Conservation (phyloP, 1,140 invertebrate genomes). For the Anastatus disparis region DNA sequence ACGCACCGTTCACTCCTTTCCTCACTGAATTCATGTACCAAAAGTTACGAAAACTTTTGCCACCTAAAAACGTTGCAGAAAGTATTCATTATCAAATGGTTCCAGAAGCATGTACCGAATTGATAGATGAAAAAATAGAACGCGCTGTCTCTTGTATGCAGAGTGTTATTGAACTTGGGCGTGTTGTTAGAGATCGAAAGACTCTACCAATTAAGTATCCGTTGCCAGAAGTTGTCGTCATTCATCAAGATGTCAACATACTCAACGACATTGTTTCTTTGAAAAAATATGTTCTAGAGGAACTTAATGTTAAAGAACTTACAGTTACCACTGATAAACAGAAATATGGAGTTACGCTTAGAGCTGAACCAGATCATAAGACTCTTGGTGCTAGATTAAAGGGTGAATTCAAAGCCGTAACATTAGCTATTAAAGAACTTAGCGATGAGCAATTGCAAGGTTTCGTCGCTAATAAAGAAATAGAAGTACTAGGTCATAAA, state of each 20-base stretch:
- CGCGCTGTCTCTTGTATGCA: slow-evolving; percentile 92
- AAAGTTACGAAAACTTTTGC: slow-evolving; percentile 74
- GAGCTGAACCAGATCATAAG: slow-evolving; percentile 94
- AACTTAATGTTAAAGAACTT: slow-evolving; percentile 93
- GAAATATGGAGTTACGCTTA: slow-evolving; percentile 91
- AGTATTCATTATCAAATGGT: slow-evolving; percentile 93
- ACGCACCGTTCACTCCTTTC: slow-evolving; percentile 98
- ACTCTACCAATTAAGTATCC: slow-evolving; percentile 97
- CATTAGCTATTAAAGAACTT: slow-evolving; percentile 83
- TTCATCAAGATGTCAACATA: slow-evolving; percentile 85
- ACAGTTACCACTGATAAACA: slow-evolving; percentile 91
- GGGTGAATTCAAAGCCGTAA: slow-evolving; percentile 89
- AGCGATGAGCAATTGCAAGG: slow-evolving; percentile 83
- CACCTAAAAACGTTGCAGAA: slow-evolving; percentile 64
- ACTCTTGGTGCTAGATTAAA: slow-evolving; percentile 88
- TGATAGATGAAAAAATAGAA: slow-evolving; percentile 92
- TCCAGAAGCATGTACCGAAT: slow-evolving; percentile 74
- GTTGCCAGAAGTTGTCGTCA: slow-evolving; percentile 93
- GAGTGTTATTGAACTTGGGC: slow-evolving; percentile 92
- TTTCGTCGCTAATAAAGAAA: slow-evolving; percentile 78
- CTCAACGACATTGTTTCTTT: slow-evolving; percentile 86
- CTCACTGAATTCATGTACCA: slow-evolving; percentile 97
- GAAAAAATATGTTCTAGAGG: slow-evolving; percentile 89
- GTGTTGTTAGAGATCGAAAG: slow-evolving; percentile 91
- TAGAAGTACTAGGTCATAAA: slow-evolving; percentile 79